Evolutionary conservation across 2,113 vertebrate genomes (phyloP).

Genomic region (Arizona elegans): DNA sequence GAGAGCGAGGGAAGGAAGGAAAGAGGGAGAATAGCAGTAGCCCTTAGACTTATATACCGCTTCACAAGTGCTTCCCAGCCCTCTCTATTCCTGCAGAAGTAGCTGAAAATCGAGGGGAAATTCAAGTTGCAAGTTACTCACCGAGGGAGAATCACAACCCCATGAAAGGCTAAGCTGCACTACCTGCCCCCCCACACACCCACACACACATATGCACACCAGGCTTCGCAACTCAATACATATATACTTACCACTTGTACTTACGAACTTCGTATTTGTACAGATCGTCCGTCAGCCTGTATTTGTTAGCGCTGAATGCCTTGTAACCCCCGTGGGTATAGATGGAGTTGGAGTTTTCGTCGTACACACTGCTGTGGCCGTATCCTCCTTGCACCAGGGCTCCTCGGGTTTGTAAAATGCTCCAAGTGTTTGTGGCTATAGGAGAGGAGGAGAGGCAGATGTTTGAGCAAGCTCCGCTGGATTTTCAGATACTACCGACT

Average conservation of each 20-base stretch:
- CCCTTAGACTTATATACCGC: too few species aligned
- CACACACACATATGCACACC: not conserved
- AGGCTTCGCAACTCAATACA: not conserved
- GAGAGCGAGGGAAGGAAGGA: too few species aligned
- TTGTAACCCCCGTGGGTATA: constrained; percentile 97
- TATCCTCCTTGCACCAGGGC: constrained; percentile 95
- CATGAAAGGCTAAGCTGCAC: not conserved
- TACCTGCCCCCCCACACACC: too few species aligned
- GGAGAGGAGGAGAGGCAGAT: not conserved
- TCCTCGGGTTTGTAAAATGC: constrained; percentile 75
- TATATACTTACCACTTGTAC: constrained; percentile 82
- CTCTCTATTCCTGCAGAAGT: too few species aligned
- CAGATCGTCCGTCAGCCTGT: constrained; percentile 90
- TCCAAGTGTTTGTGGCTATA: constrained; percentile 84
- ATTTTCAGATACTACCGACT: not conserved
- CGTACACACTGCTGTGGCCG: constrained; percentile 94
- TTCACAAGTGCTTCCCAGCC: too few species aligned
- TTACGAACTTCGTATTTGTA: constrained; percentile 87
- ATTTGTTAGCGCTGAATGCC: constrained; percentile 94
- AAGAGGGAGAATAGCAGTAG: too few species aligned
- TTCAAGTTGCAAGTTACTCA: too few species aligned
- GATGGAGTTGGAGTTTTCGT: constrained; percentile 78
- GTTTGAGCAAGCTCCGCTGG: not conserved
- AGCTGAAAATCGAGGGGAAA: too few species aligned
- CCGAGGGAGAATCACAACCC: too few species aligned